These are phyloP conservation scores for Hofmannophila pseudospretella DNA, from an alignment of 2,888 invertebrate species.

Conservation along the genomic window DNA sequence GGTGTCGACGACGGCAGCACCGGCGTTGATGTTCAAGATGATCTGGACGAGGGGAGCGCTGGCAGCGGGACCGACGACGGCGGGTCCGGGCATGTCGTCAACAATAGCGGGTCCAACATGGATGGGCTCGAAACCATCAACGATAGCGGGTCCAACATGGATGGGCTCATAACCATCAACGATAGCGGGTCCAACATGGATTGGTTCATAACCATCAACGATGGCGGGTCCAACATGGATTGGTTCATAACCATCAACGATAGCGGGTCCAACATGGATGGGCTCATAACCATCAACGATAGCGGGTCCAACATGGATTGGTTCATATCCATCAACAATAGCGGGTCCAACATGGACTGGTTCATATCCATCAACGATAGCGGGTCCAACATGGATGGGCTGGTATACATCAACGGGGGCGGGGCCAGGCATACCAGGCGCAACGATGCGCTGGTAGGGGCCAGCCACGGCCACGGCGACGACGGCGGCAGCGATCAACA, in stretches of 20 bases:
- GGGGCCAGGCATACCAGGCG: constrained; percentile 1
- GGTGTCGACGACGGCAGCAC: background rate
- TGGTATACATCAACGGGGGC: constrained; percentile 5
- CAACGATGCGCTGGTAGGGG: constrained; percentile 3
- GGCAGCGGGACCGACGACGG: constrained; percentile 1
- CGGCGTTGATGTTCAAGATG: constrained; percentile 13
- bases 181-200: constrained; percentile 11
- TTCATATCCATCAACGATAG: constrained; percentile 8
- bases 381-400: constrained; percentile 1
- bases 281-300: constrained; percentile 14
- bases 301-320: constrained; percentile 13
- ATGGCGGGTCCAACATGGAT: constrained; percentile 25
- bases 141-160: constrained; percentile 14
- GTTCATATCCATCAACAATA: constrained; percentile 12
- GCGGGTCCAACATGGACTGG: constrained; percentile 13
- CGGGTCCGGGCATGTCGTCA: constrained; percentile 3
- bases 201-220: constrained; percentile 8
- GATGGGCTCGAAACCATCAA: constrained; percentile 9
- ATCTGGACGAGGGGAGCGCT: constrained; percentile 12
- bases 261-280: constrained; percentile 11
- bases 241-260: constrained; percentile 14
- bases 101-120: constrained; percentile 4
- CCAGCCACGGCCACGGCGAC: constrained; percentile 9
- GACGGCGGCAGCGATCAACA: constrained; percentile 12
- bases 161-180: constrained; percentile 12